phyloP scores from a whole-genome alignment of 2,888 invertebrate species.

The Agonopterix subpropinquella region DNA sequence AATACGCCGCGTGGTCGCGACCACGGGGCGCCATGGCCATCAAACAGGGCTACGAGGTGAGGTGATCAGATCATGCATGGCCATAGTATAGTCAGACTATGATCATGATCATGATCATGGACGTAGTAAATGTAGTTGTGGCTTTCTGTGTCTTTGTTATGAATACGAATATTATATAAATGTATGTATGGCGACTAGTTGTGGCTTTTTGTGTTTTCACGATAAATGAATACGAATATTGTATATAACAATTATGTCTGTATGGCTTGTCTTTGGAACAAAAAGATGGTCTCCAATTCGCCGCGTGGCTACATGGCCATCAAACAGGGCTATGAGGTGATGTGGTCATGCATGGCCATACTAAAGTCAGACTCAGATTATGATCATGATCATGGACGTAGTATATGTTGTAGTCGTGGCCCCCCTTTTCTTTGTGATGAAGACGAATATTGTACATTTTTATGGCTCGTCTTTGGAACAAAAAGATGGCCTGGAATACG shows the following conservation, averaged over 20 bases:
- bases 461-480: conserved; percentile 27
- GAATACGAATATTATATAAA: no score
- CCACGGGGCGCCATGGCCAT: conserved; percentile 76
- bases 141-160: neutral
- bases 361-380: neutral
- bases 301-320: conserved; percentile 76
- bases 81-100: neutral
- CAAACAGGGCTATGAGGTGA: conserved; percentile 74
- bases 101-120: neutral
- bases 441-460: no score
- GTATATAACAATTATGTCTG: no score
- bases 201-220: no score
- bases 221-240: no score
- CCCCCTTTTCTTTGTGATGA: neutral
- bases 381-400: neutral
- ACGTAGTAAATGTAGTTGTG: neutral
- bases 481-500: conserved; percentile 76
- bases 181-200: no score
- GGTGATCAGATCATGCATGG: conserved; percentile 11
- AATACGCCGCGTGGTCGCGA: conserved; percentile 75
- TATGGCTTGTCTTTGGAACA: conserved; percentile 35
- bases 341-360: neutral
- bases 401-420: neutral
- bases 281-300: conserved; percentile 76
- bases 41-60: conserved; percentile 78